Evolutionary conservation across 2,888 invertebrate species (phyloP).

Genomic region (Chrysolina americana): DNA sequence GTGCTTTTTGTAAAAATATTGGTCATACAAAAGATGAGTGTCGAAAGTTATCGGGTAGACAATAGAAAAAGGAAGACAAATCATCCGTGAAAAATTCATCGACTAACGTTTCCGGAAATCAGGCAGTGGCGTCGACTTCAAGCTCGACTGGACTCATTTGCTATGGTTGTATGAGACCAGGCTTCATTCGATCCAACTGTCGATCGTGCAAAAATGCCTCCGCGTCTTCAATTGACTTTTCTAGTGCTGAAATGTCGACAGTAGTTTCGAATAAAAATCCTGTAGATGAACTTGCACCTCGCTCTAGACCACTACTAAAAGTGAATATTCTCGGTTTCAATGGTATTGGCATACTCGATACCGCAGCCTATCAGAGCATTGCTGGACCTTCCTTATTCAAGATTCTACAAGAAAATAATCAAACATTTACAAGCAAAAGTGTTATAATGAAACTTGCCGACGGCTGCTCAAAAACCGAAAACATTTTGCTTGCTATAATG

Average conservation of each 20-base stretch:
- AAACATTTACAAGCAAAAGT: conserved; percentile 25
- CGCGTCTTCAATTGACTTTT: no score
- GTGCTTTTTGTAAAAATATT: neutral
- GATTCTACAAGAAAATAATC: conserved; percentile 23
- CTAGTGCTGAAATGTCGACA: conserved; percentile 14
- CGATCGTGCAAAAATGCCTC: no score
- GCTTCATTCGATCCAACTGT: conserved; percentile 31
- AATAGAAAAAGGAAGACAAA: neutral
- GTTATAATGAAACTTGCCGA: conserved; percentile 31
- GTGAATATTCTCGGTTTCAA: conserved; percentile 28
- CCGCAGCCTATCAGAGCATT: neutral
- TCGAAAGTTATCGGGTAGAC: conserved; percentile 17
- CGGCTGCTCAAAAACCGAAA: conserved; percentile 28
- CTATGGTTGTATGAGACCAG: conserved; percentile 31
- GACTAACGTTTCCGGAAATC: neutral
- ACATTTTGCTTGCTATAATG: conserved; percentile 22
- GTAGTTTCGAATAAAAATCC: conserved; percentile 11
- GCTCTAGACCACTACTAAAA: conserved; percentile 23
- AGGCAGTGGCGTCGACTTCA: conserved; percentile 12
- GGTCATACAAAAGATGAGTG: conserved; percentile 29
- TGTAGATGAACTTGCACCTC: conserved; percentile 18
- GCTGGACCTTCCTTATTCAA: conserved; percentile 25
- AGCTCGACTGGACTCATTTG: conserved; percentile 27
- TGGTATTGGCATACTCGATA: conserved; percentile 30
- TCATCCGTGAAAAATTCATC: neutral